Percentiles rank a stretch among this genome's conserved stretches.
Evolutionary conservation across 2,113 vertebrate genomes (phyloP).

Genomic region (Cygnus buccinator): DNA sequence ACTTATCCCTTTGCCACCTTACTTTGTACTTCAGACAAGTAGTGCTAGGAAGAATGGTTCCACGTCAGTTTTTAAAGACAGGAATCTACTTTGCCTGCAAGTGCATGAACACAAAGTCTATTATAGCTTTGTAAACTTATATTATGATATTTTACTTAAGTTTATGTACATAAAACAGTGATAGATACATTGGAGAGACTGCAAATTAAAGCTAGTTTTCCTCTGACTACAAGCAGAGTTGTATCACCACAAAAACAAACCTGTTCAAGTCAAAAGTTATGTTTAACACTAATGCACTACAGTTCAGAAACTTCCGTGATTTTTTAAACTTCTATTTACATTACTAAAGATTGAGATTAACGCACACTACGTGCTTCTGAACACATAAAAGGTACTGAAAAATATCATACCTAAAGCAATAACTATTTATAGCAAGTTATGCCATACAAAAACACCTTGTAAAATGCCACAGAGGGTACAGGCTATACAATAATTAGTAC

Average conservation of each 20-base stretch:
- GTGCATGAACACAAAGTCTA: neutral
- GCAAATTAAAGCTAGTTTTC: neutral
- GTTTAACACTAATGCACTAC: neutral
- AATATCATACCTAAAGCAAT: neutral
- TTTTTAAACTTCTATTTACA: neutral
- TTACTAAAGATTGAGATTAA: neutral
- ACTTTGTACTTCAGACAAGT: neutral
- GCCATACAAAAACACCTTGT: neutral
- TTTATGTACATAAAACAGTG: neutral
- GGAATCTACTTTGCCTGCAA: neutral
- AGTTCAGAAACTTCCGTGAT: neutral
- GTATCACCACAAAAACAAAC: neutral
- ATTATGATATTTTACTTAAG: neutral
- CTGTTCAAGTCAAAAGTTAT: too few species aligned
- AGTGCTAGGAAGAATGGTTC: neutral
- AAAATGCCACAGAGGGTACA: neutral
- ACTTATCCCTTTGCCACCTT: neutral
- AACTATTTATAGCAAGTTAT: neutral
- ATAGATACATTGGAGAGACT: neutral
- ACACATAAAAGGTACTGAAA: neutral
- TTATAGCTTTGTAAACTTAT: neutral
- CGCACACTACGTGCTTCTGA: neutral
- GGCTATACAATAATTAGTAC: neutral
- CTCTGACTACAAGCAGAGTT: neutral
- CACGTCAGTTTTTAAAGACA: neutral